A percentile compares a stretch with the other conserved stretches of the same genome.
phyloP scores from a whole-genome alignment of 2,797 vertebrate genomes.

The Hephaestus fuliginosus region DNA sequence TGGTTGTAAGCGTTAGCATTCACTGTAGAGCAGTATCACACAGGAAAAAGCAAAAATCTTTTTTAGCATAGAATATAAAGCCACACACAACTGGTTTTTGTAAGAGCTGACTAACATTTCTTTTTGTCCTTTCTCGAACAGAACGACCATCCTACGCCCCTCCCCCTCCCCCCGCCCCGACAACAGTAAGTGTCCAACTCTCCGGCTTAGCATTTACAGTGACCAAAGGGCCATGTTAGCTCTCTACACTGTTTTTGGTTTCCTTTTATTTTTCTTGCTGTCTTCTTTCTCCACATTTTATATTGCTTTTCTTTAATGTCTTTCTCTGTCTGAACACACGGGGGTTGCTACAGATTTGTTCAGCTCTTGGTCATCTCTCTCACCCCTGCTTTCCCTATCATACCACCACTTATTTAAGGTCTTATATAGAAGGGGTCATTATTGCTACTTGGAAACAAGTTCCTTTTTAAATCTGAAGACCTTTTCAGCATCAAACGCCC shows the following conservation, averaged over 20 bases:
- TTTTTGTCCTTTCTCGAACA: conserved; percentile 74
- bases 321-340: conserved; percentile 35
- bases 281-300: not conserved
- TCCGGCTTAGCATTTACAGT: conserved; percentile 1
- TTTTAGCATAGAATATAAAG: too few species aligned
- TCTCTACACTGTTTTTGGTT: not conserved
- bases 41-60: not conserved
- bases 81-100: not conserved
- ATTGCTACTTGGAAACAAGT: not conserved
- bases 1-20: too few species aligned
- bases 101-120: not conserved
- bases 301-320: conserved; percentile 14
- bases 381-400: conserved; percentile 55
- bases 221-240: not conserved
- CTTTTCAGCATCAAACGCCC: not conserved
- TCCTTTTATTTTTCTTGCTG: not conserved
- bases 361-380: conserved; percentile 52
- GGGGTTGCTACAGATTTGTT: conserved; percentile 27
- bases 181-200: conserved; percentile 92
- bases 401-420: conserved; percentile 16
- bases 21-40: too few species aligned
- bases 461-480: not conserved
- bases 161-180: conserved; percentile 96
- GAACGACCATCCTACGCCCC: conserved; percentile 98
- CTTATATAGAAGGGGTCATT: not conserved